Percentiles rank a stretch among this genome's conserved stretches.
These are phyloP conservation scores for Pollimyrus isidori DNA, from an alignment of 2,113 vertebrate species.

Conservation along the genomic window DNA sequence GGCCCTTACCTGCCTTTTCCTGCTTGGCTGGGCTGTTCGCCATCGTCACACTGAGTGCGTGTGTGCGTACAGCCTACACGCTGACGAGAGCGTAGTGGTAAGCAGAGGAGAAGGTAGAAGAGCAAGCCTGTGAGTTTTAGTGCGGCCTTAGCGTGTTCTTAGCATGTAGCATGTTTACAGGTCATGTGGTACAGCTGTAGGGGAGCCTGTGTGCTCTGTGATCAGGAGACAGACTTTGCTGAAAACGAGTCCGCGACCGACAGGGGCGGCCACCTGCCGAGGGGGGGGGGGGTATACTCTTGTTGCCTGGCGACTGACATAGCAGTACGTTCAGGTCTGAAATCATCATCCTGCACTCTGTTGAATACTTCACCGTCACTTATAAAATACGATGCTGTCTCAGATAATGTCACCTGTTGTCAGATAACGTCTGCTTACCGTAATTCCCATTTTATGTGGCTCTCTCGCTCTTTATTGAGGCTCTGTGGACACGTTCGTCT, in stretches of 20 bases:
- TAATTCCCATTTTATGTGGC: not conserved
- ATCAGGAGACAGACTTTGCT: slow-evolving; percentile 48
- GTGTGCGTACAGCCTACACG: slow-evolving; percentile 29
- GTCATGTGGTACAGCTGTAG: slow-evolving; percentile 21
- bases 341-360: not conserved
- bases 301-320: slow-evolving; percentile 37
- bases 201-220: slow-evolving; percentile 46
- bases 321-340: not conserved
- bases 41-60: slow-evolving; percentile 16
- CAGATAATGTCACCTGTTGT: not conserved
- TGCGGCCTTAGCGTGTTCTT: not conserved
- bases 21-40: slow-evolving; percentile 55
- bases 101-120: not conserved
- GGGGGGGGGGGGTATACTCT: slow-evolving; percentile 31
- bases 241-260: slow-evolving; percentile 54
- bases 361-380: not conserved
- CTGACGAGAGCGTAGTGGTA: slow-evolving; percentile 20
- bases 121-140: not conserved
- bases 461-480: not conserved
- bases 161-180: not conserved
- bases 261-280: slow-evolving; percentile 42
- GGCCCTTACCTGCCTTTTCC: slow-evolving; percentile 52
- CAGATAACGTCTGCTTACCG: not conserved
- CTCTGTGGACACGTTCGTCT: not conserved
- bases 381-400: not conserved